Base-by-base conservation (phyloP, 1,140 invertebrate species). In the Portunus trituberculatus region DNA sequence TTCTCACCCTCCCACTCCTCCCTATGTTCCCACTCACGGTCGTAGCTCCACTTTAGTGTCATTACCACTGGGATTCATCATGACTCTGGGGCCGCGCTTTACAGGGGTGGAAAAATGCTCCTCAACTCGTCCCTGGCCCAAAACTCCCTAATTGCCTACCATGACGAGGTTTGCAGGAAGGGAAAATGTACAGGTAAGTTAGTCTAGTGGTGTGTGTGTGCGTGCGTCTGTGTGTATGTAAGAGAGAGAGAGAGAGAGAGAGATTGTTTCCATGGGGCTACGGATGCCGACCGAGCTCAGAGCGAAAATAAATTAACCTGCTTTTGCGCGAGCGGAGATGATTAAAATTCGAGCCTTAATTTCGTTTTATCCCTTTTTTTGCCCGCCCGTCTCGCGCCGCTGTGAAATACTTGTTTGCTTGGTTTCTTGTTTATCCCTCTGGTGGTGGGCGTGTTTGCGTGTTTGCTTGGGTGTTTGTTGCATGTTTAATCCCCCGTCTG, bases 91-190 rank as follows among this genome's bases (percentile, higher is more conserved):
- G 89, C 16, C 20, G 10, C 89, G n/a, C 31, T 52, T 91, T 91
- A 59, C 67, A 25, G 46, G 59, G 28, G 7, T 25, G 32, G 48
- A 91, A 59, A 91, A 91, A 8, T 59, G 48, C n/a, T 59, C 48
- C 59, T 91, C 28, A 91, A 59, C 89, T 91, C 25, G 10, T 91
- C 59, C 89, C n/a, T 91, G n/a, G 46, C 89, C 48, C 59, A 59
- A 91, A 91, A 59, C 89, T 91, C 89, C 48, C n/a, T 91, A 91
- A 91, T 91, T 91, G 89, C 89, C n/a, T 59, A 10, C 48, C 89
- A 3, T 59, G 88, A 91, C 39, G 89, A 32, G 48, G 48, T n/a
- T 59, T 52, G 12, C 89, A 28, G 48, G 84, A 39, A 32, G 48
- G 89, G 10, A 29, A 29, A 12, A 59, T 29, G 25, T n/a, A 31